Percentiles rank a stretch among this genome's conserved stretches.
These are phyloP conservation scores for Drosophila subsilvestris DNA, from an alignment of 2,888 invertebrate species.

Conservation along the genomic window DNA sequence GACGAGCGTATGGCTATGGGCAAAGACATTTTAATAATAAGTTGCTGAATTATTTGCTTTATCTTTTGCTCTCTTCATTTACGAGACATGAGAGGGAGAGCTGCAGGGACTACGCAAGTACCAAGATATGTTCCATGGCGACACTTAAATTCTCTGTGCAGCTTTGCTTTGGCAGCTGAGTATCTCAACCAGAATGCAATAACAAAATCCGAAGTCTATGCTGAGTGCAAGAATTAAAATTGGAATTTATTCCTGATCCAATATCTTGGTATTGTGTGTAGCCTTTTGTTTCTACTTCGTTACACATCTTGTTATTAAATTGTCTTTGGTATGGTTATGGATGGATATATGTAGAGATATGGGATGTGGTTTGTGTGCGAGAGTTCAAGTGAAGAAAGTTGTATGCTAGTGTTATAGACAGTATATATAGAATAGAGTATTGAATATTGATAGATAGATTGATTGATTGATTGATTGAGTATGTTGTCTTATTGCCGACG, in stretches of 20 bases:
- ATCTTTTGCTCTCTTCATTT: too few species aligned
- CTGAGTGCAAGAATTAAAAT: too few species aligned
- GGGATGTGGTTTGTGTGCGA: constrained; percentile 17
- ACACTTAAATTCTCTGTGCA: too few species aligned
- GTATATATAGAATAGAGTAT: constrained; percentile 37
- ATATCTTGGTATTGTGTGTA: too few species aligned
- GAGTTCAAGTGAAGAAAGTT: constrained; percentile 21
- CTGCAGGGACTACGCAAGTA: too few species aligned
- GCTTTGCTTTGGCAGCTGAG: too few species aligned
- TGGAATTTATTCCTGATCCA: too few species aligned
- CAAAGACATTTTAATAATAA: not conserved
- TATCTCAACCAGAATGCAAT: too few species aligned
- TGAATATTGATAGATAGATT: constrained; percentile 6
- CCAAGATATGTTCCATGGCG: too few species aligned
- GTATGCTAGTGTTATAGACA: constrained; percentile 48
- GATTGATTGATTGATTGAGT: not conserved
- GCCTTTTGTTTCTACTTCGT: not conserved
- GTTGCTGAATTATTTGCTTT: not conserved
- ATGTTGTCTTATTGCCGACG: constrained; percentile 77
- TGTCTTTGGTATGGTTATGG: not conserved
- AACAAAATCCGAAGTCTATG: too few species aligned
- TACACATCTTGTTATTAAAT: not conserved
- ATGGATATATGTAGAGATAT: not conserved
- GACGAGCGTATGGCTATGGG: not conserved
- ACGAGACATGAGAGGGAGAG: too few species aligned